Conservation (phyloP, 2,888 invertebrate genomes). For the Mayetiola destructor region DNA sequence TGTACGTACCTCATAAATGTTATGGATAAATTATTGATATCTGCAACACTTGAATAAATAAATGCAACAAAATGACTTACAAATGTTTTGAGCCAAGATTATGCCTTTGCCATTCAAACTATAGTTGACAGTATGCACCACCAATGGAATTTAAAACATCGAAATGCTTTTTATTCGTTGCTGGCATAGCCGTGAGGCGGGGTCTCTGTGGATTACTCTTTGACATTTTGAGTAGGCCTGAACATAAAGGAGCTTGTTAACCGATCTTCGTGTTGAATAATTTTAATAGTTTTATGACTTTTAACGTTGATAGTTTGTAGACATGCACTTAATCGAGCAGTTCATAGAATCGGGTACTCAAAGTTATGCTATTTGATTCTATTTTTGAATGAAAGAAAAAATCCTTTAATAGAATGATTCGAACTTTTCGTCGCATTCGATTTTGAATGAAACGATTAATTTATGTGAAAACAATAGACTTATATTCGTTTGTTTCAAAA, state of each 20-base stretch:
- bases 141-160: not conserved
- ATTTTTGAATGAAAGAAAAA: too few relatives aligned
- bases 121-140: not conserved
- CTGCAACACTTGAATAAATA: slow-evolving; percentile 11
- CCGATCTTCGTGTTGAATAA: slow-evolving; percentile 1
- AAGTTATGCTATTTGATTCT: not conserved
- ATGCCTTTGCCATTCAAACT: not conserved
- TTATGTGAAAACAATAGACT: too few relatives aligned
- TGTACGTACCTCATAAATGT: slow-evolving; percentile 10
- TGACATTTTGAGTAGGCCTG: not conserved
- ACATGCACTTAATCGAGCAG: not conserved
- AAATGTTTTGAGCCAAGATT: not conserved
- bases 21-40: slow-evolving; percentile 12
- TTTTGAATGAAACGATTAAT: too few relatives aligned
- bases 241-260: not conserved
- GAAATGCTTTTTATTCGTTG: slow-evolving; percentile 7
- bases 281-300: slow-evolving; percentile 6
- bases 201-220: too few relatives aligned
- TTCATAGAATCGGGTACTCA: not conserved
- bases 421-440: too few relatives aligned
- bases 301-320: not conserved
- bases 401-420: too few relatives aligned
- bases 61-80: slow-evolving; percentile 4
- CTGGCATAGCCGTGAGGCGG: not conserved
- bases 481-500: too few relatives aligned